Evolutionary conservation across 53 echinoderm and acorn worm species (phyloP).

Genomic region (Henricia sp.): DNA sequence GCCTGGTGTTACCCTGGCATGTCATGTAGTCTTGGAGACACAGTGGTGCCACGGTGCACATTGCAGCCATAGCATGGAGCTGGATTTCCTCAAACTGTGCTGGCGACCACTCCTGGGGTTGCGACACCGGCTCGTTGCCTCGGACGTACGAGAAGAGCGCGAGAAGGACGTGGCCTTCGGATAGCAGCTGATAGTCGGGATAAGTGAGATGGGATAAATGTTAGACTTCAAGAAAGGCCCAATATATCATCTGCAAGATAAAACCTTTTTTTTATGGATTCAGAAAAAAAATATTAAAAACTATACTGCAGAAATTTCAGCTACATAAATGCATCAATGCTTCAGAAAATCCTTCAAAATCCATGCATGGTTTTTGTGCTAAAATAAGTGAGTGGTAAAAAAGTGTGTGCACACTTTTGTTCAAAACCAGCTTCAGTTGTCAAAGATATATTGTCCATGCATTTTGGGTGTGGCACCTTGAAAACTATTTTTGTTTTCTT

Average conservation of each 20-base stretch:
- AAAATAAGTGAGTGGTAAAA: no score
- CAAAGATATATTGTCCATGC: no score
- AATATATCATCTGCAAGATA: no score
- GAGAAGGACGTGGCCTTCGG: slow-evolving; percentile 84
- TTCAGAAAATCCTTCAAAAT: no score
- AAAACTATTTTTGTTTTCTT: no score
- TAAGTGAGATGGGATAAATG: not conserved
- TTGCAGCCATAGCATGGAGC: slow-evolving; percentile 83
- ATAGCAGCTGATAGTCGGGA: slow-evolving; percentile 60
- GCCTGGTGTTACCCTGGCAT: slow-evolving; percentile 93
- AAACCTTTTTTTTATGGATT: no score
- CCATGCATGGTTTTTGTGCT: no score
- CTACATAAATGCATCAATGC: no score
- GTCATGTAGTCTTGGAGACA: slow-evolving; percentile 96
- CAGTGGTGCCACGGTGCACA: slow-evolving; percentile 86
- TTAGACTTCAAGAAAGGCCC: not conserved
- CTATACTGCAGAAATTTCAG: no score
- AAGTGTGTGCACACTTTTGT: no score
- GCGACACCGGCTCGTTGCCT: slow-evolving; percentile 87
- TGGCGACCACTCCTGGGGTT: slow-evolving; percentile 93
- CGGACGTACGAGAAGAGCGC: slow-evolving; percentile 88
- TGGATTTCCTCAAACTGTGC: slow-evolving; percentile 98
- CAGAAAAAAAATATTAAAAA: not conserved
- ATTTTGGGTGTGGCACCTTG: no score
- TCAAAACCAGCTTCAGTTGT: no score